Conservation (phyloP, 2,888 invertebrate species). For the Agrotis puta region DNA sequence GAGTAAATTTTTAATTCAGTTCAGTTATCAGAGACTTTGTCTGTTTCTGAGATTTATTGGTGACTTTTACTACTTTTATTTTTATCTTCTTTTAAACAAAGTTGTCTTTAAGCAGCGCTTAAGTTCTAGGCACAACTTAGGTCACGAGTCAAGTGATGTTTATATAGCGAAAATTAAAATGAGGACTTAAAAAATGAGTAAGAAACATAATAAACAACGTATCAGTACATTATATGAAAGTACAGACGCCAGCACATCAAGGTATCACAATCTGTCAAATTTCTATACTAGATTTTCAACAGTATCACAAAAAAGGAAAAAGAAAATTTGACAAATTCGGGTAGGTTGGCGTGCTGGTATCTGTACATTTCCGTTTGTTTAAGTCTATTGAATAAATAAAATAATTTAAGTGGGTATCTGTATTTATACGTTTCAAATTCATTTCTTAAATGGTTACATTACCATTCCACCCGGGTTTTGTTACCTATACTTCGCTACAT, state of each 20-base stretch:
- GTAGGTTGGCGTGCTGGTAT: too few species aligned
- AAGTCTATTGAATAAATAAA: background rate
- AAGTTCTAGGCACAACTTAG: background rate
- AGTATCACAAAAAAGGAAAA: too few species aligned
- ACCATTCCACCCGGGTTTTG: slow-evolving; percentile 44
- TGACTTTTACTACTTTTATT: slow-evolving; percentile 33
- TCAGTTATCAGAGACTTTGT: slow-evolving; percentile 15
- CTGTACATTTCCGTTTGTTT: background rate
- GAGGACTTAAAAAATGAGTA: too few species aligned
- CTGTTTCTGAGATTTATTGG: slow-evolving; percentile 30
- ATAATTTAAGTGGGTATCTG: background rate
- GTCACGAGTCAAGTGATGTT: background rate
- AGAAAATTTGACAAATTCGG: too few species aligned
- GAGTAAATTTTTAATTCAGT: slow-evolving; percentile 25
- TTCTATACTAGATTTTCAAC: too few species aligned
- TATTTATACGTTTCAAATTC: slow-evolving; percentile 46
- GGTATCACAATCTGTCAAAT: too few species aligned
- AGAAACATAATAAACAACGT: background rate
- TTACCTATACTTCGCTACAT: slow-evolving; percentile 59
- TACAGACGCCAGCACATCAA: too few species aligned
- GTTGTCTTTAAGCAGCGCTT: background rate
- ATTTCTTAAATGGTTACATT: slow-evolving; percentile 44
- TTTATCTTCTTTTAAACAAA: slow-evolving; percentile 23
- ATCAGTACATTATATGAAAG: too few species aligned
- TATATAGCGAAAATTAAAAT: background rate